Conservation (phyloP, 2,797 vertebrate species). For the Apogon talboti region DNA sequence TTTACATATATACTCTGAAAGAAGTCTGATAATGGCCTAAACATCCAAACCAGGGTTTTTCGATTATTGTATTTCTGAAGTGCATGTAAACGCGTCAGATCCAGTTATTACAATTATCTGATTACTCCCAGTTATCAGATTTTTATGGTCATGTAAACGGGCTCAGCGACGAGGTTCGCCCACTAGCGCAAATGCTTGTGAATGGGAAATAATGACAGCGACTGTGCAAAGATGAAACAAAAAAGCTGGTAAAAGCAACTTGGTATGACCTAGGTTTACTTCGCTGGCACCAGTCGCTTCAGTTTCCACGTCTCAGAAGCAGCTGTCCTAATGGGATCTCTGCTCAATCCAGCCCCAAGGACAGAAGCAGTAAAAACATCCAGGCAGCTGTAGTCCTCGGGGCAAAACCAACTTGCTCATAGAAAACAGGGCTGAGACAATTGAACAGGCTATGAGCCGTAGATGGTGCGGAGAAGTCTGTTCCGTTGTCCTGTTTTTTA, state of each 20-base stretch:
- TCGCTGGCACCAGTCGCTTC: slow-evolving; percentile 33
- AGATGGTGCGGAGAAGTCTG: not conserved
- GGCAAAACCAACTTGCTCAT: not conserved
- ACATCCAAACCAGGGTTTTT: too few species aligned
- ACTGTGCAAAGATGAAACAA: slow-evolving; percentile 17
- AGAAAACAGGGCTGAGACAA: not conserved
- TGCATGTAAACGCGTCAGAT: not conserved
- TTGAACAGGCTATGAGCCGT: not conserved
- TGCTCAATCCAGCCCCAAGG: slow-evolving; percentile 24
- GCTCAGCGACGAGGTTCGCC: not conserved
- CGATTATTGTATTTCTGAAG: too few species aligned
- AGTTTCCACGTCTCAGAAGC: slow-evolving; percentile 13
- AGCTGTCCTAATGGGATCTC: slow-evolving; percentile 16
- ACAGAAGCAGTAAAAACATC: slow-evolving; percentile 27
- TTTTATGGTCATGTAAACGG: too few species aligned
- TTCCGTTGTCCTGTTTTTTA: too few species aligned
- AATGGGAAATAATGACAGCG: not conserved
- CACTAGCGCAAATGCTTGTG: not conserved
- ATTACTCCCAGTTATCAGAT: too few species aligned
- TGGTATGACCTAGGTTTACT: slow-evolving; percentile 2
- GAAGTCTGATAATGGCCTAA: too few species aligned
- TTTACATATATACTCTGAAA: too few species aligned
- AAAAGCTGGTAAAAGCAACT: not conserved
- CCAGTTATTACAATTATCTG: too few species aligned
- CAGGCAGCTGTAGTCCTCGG: slow-evolving; percentile 20